These are phyloP conservation scores for Polia nebulosa DNA, from an alignment of 2,888 invertebrate genomes.

Conservation along the genomic window DNA sequence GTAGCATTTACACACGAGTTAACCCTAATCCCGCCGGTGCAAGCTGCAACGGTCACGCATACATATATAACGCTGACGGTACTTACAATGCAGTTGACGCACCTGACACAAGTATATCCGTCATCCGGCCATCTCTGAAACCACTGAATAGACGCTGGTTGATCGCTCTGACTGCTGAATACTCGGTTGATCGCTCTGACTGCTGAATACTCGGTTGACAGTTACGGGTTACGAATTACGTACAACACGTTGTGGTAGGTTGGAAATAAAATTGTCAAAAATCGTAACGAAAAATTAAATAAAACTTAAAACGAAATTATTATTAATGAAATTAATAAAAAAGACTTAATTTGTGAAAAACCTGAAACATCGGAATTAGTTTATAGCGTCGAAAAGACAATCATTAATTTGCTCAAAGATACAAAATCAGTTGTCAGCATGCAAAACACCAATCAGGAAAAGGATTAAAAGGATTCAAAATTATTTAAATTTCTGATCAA, in stretches of 20 bases:
- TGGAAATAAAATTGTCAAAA: not conserved
- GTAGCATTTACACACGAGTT: not conserved
- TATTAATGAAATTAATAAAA: too few relatives aligned
- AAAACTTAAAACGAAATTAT: too few relatives aligned
- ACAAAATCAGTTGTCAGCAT: not conserved
- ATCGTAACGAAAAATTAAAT: not conserved
- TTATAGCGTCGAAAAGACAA: too few relatives aligned
- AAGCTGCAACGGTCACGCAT: conserved; percentile 39
- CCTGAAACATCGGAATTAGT: too few relatives aligned
- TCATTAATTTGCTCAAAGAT: not conserved
- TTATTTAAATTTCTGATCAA: conserved; percentile 18
- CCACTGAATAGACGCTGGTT: conserved; percentile 1
- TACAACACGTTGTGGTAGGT: not conserved
- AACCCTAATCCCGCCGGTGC: not conserved
- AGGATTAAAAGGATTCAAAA: not conserved
- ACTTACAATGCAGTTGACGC: conserved; percentile 21
- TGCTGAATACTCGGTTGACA: conserved; percentile 6
- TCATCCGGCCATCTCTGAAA: not conserved
- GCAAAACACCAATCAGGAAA: not conserved
- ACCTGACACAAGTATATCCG: conserved; percentile 3
- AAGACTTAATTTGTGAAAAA: too few relatives aligned
- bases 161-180: conserved; percentile 1
- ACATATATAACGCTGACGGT: conserved; percentile 30
- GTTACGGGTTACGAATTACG: not conserved
- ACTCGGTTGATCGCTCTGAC: not conserved